These are phyloP conservation scores for Melopsittacus undulatus DNA, from an alignment of 2,797 vertebrate genomes.

Conservation along the genomic window DNA sequence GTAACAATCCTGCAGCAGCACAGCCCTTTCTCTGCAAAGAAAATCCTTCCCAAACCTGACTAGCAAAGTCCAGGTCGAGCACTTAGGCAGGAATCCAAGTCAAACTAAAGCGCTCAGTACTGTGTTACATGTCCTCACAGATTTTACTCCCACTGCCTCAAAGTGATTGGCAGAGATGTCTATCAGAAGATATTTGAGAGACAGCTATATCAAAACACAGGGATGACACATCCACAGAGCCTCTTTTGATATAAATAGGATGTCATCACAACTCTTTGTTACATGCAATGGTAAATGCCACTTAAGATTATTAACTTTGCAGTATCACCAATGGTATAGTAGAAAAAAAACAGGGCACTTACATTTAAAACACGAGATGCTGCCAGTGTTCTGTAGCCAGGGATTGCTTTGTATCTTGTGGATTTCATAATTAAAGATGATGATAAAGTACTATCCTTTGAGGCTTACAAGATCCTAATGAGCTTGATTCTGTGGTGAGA, in stretches of 20 bases:
- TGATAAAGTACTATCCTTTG: not conserved
- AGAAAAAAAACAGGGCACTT: not conserved
- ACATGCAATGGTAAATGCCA: not conserved
- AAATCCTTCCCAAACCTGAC: not conserved
- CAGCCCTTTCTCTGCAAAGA: not conserved
- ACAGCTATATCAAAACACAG: conserved; percentile 13
- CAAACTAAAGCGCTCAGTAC: not conserved
- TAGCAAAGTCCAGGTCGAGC: not conserved
- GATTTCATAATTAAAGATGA: not conserved
- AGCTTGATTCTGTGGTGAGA: not conserved
- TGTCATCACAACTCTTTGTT: not conserved
- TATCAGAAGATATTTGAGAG: not conserved
- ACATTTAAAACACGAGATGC: not conserved
- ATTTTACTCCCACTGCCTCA: conserved; percentile 3
- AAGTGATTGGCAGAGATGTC: conserved; percentile 6
- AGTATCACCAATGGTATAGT: not conserved
- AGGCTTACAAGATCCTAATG: not conserved
- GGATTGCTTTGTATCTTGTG: not conserved
- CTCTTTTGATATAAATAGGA: not conserved
- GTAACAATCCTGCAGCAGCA: not conserved
- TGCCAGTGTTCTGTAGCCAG: not conserved
- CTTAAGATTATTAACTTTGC: not conserved
- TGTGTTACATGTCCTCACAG: conserved; percentile 17
- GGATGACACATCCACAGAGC: not conserved
- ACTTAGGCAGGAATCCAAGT: not conserved